A percentile compares a stretch with the other conserved stretches of the same genome.
These are phyloP conservation scores for Glyptemys insculpta DNA, from an alignment of 2,797 vertebrate species.

Conservation along the genomic window DNA sequence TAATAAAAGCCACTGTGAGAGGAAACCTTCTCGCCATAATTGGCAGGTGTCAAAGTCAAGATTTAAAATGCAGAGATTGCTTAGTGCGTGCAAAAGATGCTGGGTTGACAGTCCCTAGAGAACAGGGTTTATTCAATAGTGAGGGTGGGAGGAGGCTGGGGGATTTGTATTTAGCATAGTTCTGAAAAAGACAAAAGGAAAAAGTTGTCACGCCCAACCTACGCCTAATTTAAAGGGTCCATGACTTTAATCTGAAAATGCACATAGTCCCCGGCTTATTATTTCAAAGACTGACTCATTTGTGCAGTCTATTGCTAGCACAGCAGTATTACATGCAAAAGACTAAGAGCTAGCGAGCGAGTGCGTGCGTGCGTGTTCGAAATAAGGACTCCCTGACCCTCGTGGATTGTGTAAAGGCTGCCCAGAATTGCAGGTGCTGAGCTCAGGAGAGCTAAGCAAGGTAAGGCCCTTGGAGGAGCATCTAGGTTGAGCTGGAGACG, in stretches of 20 bases:
- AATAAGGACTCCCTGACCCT: background rate
- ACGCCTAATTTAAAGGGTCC: background rate
- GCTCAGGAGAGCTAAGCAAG: background rate
- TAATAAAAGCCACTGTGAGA: rapidly evolving
- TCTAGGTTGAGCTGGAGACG: background rate
- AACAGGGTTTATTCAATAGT: background rate
- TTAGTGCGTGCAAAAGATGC: background rate
- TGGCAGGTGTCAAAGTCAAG: background rate
- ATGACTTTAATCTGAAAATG: rapidly evolving
- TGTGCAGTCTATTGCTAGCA: background rate
- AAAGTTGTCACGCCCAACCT: background rate
- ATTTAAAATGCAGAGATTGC: background rate
- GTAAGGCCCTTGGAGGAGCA: too few species aligned
- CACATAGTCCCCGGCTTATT: background rate
- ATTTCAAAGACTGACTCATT: background rate
- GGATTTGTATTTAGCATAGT: background rate
- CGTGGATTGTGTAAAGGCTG: background rate
- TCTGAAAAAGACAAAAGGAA: background rate
- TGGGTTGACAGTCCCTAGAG: background rate
- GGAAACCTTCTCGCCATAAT: background rate
- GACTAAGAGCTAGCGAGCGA: background rate
- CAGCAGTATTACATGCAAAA: background rate
- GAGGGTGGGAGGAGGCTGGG: background rate
- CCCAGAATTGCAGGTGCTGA: background rate
- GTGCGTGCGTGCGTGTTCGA: background rate